Percentiles rank a stretch among this genome's conserved stretches.
Evolutionary conservation across 2,888 invertebrate species (phyloP).

Genomic region (Pecten maximus): DNA sequence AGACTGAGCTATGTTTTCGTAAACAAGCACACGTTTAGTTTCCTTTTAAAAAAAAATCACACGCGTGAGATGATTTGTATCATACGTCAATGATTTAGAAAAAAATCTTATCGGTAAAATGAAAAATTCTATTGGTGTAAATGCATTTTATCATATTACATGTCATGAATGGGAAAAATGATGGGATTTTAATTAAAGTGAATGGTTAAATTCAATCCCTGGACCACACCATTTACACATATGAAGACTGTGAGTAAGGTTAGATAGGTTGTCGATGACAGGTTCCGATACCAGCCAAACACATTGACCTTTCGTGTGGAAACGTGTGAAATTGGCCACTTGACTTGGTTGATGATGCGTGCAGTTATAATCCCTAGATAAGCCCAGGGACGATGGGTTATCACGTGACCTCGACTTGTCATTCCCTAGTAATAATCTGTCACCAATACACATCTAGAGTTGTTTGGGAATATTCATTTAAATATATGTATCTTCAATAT

Average conservation of each 20-base stretch:
- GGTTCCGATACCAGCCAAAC: neutral
- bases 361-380: neutral
- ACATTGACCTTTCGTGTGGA: constrained; percentile 18
- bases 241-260: neutral
- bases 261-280: neutral
- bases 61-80: too few species aligned
- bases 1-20: too few species aligned
- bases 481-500: neutral
- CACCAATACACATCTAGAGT: neutral
- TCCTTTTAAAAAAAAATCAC: too few species aligned
- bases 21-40: too few species aligned
- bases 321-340: constrained; percentile 24
- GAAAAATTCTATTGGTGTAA: neutral
- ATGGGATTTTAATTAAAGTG: neutral
- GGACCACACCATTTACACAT: neutral
- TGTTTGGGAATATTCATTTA: neutral
- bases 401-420: neutral
- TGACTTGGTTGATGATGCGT: neutral
- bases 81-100: too few species aligned
- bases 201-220: neutral
- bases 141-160: neutral
- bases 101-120: too few species aligned
- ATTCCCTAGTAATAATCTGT: neutral
- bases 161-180: neutral
- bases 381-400: neutral